Base-by-base conservation (phyloP, 2,888 invertebrate species). In the Thymelicus lineola region DNA sequence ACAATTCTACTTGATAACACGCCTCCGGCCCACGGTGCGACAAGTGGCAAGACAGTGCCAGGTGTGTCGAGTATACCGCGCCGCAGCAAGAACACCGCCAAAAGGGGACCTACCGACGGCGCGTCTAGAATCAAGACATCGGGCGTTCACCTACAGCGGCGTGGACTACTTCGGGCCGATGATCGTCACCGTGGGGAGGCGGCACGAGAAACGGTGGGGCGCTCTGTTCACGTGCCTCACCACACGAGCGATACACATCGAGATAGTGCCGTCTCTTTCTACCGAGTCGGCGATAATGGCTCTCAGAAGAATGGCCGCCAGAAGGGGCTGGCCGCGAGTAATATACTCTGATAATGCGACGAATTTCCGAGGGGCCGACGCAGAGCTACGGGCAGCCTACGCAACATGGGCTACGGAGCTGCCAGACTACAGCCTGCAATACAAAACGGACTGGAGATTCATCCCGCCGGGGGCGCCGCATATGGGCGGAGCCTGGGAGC, bases 271-370 rank as follows among this genome's bases (percentile, higher is more conserved):
- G 0, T 58, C 59, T 12, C n/a, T 12, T 12, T 73, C 72, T 0
- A 64, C 77, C 0, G 77, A 78, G 35, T 65, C 76, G 0, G 14
- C 75, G 0, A 75, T 79, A 0, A 76, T 77, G 76, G 77, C 77
- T 0, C 62, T 79, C 5, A 66, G 76, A 0, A 28, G 79, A 2
- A 77, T 77, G 76, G 73, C 75, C 0, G 71, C 76, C 0, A 63
- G 78, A 28, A 65, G 77, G 9, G 77, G 77, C 4, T 74, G 73
- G 74, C 76, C 75, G 0, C 1, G 10, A 0, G 14, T 38, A 3
- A 4, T 76, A 3, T 74, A 67, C 45, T 73, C 74, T 0, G 75
- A 75, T 46, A 76, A 75, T 60, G 76, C 75, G 1, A 77, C 76
- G 0, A 77, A 78, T 46, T 62, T 77, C 14, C 15, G 71, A 20